Evolutionary conservation across 2,888 invertebrate species (phyloP), one percentile per base, ranked within the genome.

Genomic region (Anoplius nigerrimus): DNA sequence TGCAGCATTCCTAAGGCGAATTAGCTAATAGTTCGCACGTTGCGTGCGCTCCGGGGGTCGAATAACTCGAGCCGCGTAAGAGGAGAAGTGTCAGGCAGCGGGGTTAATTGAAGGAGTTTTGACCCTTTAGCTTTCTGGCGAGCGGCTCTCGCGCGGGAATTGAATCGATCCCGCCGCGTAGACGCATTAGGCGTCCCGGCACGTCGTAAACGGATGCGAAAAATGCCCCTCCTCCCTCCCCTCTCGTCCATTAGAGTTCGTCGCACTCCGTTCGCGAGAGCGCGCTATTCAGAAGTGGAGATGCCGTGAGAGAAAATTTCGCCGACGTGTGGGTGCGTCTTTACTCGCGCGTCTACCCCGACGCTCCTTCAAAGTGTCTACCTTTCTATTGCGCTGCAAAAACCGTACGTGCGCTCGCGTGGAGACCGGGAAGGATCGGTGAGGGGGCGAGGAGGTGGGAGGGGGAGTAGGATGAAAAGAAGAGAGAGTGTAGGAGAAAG

Each of bases 331-430:
- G 34, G 34, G 34, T 34, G 34, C 34, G 34, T 34, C 34, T 34
- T 34, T 34, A 34, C 34, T 34, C 34, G n/a, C 48, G 48, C 18
- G 22, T 67, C 71, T 67, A 67, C 61, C 45, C 13, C 51, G 34
- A 46, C 46, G 51, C 55, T 59, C 42, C 42, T 55, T 62, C 52
- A 34, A 34, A 34, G 34, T 34, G 34, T 34, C 34, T 24, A 22
- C 16, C 45, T 48, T 22, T 61, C 48, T 66, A 61, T 60, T 54
- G 62, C 55, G 57, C 58, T 52, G 22, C 24, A 34, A 34, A 34
- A 34, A 34, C 43, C 16, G 20, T 34, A 46, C 27, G 54, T 34
- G 16, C 15, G 24, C 55, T 27, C 8, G 45, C 11, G 34, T 15
- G 43, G 20, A 13, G 15, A 8, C 8, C 20, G n/a, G 21, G 45